Conservation (phyloP, 2,888 invertebrate species). For the Cheilosia variabilis region DNA sequence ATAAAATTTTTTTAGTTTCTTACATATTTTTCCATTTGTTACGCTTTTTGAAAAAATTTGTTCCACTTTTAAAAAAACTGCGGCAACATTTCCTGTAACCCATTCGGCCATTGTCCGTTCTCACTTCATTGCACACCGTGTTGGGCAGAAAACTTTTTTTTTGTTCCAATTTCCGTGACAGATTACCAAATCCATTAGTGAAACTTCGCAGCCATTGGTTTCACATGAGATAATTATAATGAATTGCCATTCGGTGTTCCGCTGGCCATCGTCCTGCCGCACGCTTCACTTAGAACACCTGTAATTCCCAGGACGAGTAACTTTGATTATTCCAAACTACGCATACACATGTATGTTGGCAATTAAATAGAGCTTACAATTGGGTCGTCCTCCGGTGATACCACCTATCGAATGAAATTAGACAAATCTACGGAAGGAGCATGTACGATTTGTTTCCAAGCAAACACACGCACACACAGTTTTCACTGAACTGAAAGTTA, state of each 20-base stretch:
- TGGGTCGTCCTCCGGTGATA: neutral
- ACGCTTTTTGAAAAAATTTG: too few species aligned
- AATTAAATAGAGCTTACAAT: slow-evolving; percentile 18
- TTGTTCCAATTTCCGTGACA: slow-evolving; percentile 4
- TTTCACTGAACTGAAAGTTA: too few species aligned
- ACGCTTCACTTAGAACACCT: neutral
- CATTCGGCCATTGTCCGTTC: neutral
- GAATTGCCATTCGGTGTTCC: slow-evolving; percentile 11
- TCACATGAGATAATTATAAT: slow-evolving; percentile 39
- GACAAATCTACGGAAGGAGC: slow-evolving; percentile 14
- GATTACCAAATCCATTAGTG: slow-evolving; percentile 1
- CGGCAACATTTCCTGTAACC: too few species aligned
- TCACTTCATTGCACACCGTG: neutral
- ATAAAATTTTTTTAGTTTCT: too few species aligned
- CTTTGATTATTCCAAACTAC: slow-evolving; percentile 45
- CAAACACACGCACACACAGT: too few species aligned
- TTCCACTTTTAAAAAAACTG: too few species aligned
- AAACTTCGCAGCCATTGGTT: slow-evolving; percentile 2
- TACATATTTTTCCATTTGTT: too few species aligned
- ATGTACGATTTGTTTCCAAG: neutral
- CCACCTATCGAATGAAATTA: slow-evolving; percentile 15
- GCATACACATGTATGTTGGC: slow-evolving; percentile 3
- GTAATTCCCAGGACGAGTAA: slow-evolving; percentile 10
- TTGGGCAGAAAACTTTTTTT: neutral
- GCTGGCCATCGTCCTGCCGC: neutral